phyloP scores from a whole-genome alignment of 2,888 invertebrate species.

The Thymelicus sylvestris region DNA sequence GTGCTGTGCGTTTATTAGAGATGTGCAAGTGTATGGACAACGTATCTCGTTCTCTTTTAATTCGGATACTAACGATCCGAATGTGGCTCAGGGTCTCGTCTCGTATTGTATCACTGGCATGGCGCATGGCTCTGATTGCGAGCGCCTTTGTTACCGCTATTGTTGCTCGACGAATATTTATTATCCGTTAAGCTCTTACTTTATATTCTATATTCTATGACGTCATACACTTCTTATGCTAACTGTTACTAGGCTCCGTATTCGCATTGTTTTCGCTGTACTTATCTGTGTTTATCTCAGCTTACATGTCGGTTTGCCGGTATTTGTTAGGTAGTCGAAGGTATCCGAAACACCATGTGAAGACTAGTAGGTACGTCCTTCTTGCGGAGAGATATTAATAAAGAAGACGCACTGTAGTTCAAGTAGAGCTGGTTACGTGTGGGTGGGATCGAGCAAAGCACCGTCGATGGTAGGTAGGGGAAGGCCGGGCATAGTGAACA shows the following conservation, averaged over 20 bases:
- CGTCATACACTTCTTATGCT: background rate
- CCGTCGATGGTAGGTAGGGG: conserved; percentile 41
- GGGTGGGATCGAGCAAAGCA: conserved; percentile 33
- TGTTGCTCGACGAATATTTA: conserved; percentile 5
- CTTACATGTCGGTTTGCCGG: no score
- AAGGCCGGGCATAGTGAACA: no score
- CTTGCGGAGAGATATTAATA: conserved; percentile 1
- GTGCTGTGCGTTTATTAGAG: conserved; percentile 33
- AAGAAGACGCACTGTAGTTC: background rate
- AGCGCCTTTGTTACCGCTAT: background rate
- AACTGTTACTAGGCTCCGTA: background rate
- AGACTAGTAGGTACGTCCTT: no score
- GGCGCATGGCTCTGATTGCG: conserved; percentile 44
- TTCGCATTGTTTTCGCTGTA: background rate
- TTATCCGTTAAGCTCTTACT: conserved; percentile 1
- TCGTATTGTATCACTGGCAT: conserved; percentile 54
- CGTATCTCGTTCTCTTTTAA: background rate
- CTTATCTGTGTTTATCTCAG: no score
- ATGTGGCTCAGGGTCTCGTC: conserved; percentile 63
- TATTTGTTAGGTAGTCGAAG: no score
- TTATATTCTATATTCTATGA: background rate
- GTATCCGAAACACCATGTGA: no score
- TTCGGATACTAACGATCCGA: conserved; percentile 43
- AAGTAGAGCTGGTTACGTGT: conserved; percentile 8
- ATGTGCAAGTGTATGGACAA: background rate